Percentiles rank a stretch among this genome's conserved stretches.
Evolutionary conservation across 1,140 invertebrate genomes (phyloP).

Genomic region (Scaptomyza pallida): DNA sequence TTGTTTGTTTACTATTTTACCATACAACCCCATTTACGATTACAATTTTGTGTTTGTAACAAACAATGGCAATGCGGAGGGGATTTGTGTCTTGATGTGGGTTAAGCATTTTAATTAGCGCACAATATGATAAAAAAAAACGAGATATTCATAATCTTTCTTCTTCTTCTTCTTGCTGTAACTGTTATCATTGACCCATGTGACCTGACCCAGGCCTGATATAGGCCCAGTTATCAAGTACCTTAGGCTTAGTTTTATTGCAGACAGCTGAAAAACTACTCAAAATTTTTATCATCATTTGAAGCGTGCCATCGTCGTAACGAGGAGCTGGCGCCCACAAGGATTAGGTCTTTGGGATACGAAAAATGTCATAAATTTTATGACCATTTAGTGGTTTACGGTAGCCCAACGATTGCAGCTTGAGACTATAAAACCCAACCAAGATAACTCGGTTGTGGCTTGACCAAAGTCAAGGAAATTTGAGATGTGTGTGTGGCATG

Average conservation of each 20-base stretch:
- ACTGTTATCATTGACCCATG: conserved; percentile 34
- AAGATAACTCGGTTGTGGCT: conserved; percentile 8
- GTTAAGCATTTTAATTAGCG: conserved; percentile 83
- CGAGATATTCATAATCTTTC: conserved; percentile 15
- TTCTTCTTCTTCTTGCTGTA: not conserved
- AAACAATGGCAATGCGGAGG: conserved; percentile 24
- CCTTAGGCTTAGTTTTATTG: conserved; percentile 33
- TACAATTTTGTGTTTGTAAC: conserved; percentile 35
- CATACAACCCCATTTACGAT: conserved; percentile 54
- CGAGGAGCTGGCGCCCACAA: conserved; percentile 27
- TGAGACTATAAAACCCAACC: conserved; percentile 14
- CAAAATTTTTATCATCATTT: conserved; percentile 59
- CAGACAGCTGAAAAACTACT: conserved; percentile 32
- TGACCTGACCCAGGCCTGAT: conserved; percentile 12
- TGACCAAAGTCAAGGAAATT: conserved; percentile 4
- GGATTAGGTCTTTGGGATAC: conserved; percentile 41
- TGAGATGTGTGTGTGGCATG: conserved; percentile 6
- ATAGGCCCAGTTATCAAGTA: conserved; percentile 15
- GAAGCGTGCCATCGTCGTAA: conserved; percentile 62
- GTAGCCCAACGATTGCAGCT: conserved; percentile 61
- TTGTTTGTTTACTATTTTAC: conserved; percentile 67
- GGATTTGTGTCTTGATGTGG: conserved; percentile 73
- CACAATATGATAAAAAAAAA: conserved; percentile 51
- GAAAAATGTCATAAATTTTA: conserved; percentile 37
- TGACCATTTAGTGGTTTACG: conserved; percentile 51